Conservation (phyloP, 2,888 invertebrate species). For the Polydesmus complanatus region DNA sequence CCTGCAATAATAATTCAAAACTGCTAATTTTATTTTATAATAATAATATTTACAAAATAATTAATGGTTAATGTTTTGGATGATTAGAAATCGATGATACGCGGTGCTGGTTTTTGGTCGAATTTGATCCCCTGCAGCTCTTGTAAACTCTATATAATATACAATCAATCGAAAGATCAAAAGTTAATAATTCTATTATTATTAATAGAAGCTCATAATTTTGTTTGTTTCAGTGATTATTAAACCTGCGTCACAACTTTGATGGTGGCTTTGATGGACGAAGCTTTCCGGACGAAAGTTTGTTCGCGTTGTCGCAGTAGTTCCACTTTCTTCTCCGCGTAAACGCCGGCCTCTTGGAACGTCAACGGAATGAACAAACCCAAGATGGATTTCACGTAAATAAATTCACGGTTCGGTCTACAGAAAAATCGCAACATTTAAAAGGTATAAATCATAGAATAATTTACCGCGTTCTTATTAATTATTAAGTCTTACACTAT, state of each 20-base stretch:
- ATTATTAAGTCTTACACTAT: slow-evolving; percentile 36
- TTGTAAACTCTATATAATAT: too few species aligned
- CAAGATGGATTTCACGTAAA: slow-evolving; percentile 59
- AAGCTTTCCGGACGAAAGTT: too few species aligned
- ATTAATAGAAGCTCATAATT: too few species aligned
- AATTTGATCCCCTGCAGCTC: too few species aligned
- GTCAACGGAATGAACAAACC: slow-evolving; percentile 60
- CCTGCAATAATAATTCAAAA: too few species aligned
- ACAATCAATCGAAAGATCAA: too few species aligned
- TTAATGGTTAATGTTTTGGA: too few species aligned
- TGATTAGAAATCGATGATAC: too few species aligned
- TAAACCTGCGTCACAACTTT: slow-evolving; percentile 52
- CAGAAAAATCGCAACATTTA: slow-evolving; percentile 16
- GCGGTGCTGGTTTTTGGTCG: too few species aligned
- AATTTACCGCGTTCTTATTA: background rate
- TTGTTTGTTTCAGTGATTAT: background rate
- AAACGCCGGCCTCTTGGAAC: slow-evolving; percentile 51
- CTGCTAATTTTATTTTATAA: too few species aligned
- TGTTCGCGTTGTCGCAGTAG: slow-evolving; percentile 47
- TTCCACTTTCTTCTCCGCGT: slow-evolving; percentile 52
- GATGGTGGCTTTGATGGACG: slow-evolving; percentile 59
- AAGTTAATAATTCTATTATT: too few species aligned
- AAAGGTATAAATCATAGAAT: background rate
- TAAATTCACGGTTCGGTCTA: slow-evolving; percentile 44
- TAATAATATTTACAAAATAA: too few species aligned